A percentile compares a stretch with the other conserved stretches of the same genome.
Conservation (phyloP, 2,888 invertebrate genomes). For the Eilema griseolum region DNA sequence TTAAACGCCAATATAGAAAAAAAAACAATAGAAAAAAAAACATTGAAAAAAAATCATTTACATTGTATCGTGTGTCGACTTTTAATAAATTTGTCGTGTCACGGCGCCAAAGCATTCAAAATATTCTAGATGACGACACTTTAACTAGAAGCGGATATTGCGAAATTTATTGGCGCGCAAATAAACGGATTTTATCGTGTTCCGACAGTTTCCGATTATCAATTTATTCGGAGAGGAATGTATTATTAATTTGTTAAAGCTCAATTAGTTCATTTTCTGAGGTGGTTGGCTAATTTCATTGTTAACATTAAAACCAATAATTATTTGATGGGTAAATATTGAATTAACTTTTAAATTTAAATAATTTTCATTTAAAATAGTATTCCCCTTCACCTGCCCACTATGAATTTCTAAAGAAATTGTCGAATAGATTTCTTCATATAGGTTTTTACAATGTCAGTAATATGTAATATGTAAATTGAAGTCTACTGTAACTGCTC, state of each 20-base stretch:
- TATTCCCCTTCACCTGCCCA: not conserved
- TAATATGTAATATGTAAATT: too few species aligned
- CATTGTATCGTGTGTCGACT: not conserved
- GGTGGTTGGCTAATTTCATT: constrained; percentile 17
- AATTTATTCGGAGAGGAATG: constrained; percentile 39
- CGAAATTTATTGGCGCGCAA: constrained; percentile 57
- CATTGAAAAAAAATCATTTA: too few species aligned
- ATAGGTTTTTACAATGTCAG: too few species aligned
- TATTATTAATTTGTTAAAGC: constrained; percentile 31
- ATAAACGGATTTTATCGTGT: constrained; percentile 57
- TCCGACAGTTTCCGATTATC: constrained; percentile 41
- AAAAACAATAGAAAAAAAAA: not conserved
- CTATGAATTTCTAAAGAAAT: too few species aligned
- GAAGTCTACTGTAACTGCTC: too few species aligned
- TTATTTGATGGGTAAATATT: not conserved
- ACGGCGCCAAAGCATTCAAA: constrained; percentile 14
- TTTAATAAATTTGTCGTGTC: not conserved
- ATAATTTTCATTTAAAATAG: not conserved
- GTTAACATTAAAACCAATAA: constrained; percentile 14
- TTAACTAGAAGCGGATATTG: constrained; percentile 59
- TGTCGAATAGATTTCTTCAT: too few species aligned
- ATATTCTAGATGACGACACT: constrained; percentile 37
- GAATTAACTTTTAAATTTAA: too few species aligned
- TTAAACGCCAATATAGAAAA: constrained; percentile 5
- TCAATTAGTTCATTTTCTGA: constrained; percentile 31